These are phyloP conservation scores for Perccottus glenii DNA, from an alignment of 2,113 vertebrate species.

Conservation along the genomic window DNA sequence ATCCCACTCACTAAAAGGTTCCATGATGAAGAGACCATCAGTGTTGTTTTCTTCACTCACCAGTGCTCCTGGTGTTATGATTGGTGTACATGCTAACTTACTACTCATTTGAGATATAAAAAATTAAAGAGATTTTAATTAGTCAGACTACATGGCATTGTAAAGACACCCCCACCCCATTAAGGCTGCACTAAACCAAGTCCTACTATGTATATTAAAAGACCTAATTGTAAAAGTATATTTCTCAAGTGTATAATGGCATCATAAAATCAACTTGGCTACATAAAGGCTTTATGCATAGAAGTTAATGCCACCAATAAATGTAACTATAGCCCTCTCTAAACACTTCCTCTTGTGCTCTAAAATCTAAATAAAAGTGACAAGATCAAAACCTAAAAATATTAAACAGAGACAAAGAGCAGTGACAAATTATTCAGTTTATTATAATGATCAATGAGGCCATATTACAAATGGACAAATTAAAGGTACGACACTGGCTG, in stretches of 20 bases:
- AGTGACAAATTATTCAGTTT: conserved; percentile 57
- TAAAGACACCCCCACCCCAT: too few relatives aligned
- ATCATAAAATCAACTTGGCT: background rate
- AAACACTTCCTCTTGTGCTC: background rate
- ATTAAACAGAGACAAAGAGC: background rate
- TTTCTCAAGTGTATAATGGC: background rate
- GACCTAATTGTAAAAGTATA: too few relatives aligned
- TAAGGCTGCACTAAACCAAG: too few relatives aligned
- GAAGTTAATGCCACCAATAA: conserved; percentile 15
- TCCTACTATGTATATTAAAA: background rate
- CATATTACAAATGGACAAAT: conserved; percentile 44
- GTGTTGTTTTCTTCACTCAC: too few relatives aligned
- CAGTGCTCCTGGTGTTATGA: too few relatives aligned
- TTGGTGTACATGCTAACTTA: too few relatives aligned
- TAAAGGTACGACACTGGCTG: background rate
- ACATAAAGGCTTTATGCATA: background rate
- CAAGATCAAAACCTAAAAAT: too few relatives aligned
- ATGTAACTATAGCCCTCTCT: background rate
- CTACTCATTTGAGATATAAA: too few relatives aligned
- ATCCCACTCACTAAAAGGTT: too few relatives aligned
- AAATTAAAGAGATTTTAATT: too few relatives aligned
- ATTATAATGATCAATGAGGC: conserved; percentile 55
- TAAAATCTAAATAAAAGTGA: background rate
- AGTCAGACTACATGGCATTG: too few relatives aligned
- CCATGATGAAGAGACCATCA: too few relatives aligned